Base-by-base conservation (phyloP, 92 coral and sea anemone genomes). In the Desmophyllum pertusum region DNA sequence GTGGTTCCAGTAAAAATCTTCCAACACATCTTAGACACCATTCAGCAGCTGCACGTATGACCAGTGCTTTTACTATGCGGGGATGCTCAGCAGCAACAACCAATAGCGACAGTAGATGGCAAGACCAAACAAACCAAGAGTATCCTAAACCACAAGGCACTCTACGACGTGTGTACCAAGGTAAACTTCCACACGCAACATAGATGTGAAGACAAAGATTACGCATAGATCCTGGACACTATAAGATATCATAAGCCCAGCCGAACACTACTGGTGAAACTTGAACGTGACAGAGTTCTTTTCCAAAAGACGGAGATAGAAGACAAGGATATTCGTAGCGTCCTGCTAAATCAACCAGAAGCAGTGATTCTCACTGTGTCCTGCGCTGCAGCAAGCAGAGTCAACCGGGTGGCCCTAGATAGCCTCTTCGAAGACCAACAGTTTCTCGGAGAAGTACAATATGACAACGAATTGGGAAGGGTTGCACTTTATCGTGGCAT, bases 21-120 rank as follows among this genome's bases (percentile, higher is more conserved):
- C 31, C 39, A 38, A 0, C 91, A 88, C 64, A 70, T 88, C 2
- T 1, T 64, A 0, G 13, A 41, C 18, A 77, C 85, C 43, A 29
- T 88, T 4, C 70, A 73, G 17, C 80, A 83, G 43, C 0, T 88
- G 30, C 76, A 73, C 9, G 67, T 73, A 1, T 70, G 91, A 37
- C 85, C 85, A 0, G 83, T 88, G 3, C 77, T 77, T 5, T 10
- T 88, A 1, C 3, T 83, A 39, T 84, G 88, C 41, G 78, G 85
- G 0, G 88, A 88, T 18, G 67, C 25, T 10, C 67, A 59, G 33
- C 88, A 88, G 31, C 91, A 82, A 33, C 91, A 76, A 46, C 88
- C 91, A 8, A 53, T 88, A 0, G 80, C 59, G 5, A 70, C 75
- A 0, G 39, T 48, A 4, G 72, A 68, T 13, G 80, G 83, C 11